Evolutionary conservation across 2,888 invertebrate genomes (phyloP).

Genomic region (Eupithecia insigniata): DNA sequence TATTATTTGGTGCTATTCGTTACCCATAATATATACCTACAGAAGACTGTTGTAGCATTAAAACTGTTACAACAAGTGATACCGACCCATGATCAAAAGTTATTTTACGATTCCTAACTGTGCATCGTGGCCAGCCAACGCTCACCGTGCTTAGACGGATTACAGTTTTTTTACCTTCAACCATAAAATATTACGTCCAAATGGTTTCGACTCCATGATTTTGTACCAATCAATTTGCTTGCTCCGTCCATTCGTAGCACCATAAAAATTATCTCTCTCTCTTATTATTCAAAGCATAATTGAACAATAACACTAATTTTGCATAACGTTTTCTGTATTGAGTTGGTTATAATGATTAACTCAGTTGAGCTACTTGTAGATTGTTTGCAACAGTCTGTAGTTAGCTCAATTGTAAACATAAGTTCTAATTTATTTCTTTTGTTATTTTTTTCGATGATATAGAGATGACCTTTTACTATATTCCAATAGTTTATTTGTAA

Average conservation of each 20-base stretch:
- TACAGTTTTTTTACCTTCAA: conserved; percentile 30
- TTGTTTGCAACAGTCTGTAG: too few species aligned
- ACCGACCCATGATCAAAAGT: conserved; percentile 6
- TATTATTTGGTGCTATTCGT: background rate
- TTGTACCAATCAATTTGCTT: background rate
- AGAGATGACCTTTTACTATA: background rate
- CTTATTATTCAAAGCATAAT: background rate
- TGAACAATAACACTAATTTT: background rate
- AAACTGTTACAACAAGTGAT: background rate
- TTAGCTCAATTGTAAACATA: too few species aligned
- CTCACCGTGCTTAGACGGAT: conserved; percentile 27
- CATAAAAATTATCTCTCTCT: background rate
- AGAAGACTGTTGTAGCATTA: background rate
- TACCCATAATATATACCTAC: too few species aligned
- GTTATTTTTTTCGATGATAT: too few species aligned
- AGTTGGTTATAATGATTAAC: background rate
- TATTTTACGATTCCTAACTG: conserved; percentile 27
- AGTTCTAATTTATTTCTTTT: too few species aligned
- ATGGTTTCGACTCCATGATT: background rate
- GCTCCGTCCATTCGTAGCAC: background rate
- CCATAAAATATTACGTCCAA: conserved; percentile 21
- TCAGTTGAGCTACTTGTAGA: too few species aligned
- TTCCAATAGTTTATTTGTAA: background rate
- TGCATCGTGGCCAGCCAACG: conserved; percentile 29
- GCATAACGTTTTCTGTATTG: background rate